Evolutionary conservation across 2,888 invertebrate genomes (phyloP).

Genomic region (Conchocele bisecta): DNA sequence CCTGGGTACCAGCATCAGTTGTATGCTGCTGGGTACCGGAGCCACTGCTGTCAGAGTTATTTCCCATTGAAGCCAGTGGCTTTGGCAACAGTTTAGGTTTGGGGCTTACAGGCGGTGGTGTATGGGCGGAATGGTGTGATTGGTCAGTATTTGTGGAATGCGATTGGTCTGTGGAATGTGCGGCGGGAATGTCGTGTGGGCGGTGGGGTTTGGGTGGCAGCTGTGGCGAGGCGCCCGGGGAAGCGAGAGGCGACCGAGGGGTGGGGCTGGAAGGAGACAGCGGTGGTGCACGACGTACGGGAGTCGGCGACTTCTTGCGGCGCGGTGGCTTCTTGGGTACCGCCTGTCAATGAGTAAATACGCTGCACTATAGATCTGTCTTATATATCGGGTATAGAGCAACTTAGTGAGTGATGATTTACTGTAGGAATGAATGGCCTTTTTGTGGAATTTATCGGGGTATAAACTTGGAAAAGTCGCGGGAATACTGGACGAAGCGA

Average conservation of each 20-base stretch:
- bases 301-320: constrained; percentile 58
- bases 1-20: not conserved
- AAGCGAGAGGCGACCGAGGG: constrained; percentile 5
- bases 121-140: no score
- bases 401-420: no score
- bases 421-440: no score
- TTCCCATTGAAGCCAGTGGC: constrained; percentile 9
- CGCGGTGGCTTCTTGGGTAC: constrained; percentile 69
- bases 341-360: no score
- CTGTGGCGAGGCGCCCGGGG: no score
- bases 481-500: no score
- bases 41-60: constrained; percentile 18
- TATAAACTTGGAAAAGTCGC: no score
- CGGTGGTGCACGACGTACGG: constrained; percentile 23
- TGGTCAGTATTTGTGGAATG: not conserved
- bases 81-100: constrained; percentile 32
- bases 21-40: not conserved
- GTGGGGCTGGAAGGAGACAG: not conserved
- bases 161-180: not conserved
- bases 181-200: no score
- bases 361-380: no score
- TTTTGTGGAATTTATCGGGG: no score
- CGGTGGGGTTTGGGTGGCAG: no score
- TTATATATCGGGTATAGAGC: no score
- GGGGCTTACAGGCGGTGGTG: constrained; percentile 20